Conservation (phyloP, 2,113 vertebrate species). For the Prolemur simus region DNA sequence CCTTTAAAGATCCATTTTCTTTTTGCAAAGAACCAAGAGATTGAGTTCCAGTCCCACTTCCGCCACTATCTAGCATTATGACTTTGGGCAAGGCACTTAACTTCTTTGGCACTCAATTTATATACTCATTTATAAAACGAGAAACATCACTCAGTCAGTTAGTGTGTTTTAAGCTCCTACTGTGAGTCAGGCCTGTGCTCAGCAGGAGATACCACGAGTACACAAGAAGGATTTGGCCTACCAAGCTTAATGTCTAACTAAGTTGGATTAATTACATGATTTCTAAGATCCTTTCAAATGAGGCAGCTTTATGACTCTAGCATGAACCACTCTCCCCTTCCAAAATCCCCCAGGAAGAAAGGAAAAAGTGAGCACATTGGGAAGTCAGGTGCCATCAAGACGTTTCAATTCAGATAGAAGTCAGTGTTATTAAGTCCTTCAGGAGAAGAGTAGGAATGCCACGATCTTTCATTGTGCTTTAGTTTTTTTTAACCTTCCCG, state of each 20-base stretch:
- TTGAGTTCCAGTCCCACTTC: not conserved
- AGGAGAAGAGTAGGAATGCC: not conserved
- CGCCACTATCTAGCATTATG: not conserved
- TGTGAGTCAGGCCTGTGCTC: not conserved
- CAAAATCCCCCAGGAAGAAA: not conserved
- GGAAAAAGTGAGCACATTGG: not conserved
- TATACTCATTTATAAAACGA: not conserved
- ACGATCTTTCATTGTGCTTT: not conserved
- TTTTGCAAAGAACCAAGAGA: not conserved
- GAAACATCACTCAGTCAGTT: not conserved
- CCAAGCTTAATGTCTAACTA: not conserved
- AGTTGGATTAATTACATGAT: not conserved
- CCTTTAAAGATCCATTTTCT: not conserved
- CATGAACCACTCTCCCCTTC: not conserved
- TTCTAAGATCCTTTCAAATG: not conserved
- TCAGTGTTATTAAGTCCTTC: not conserved
- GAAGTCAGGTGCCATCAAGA: not conserved
- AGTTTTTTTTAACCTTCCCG: not conserved
- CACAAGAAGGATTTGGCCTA: not conserved
- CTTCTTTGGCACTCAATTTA: not conserved
- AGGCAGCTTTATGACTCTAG: not conserved
- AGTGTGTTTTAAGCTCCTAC: not conserved
- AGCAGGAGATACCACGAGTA: not conserved
- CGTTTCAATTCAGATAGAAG: not conserved
- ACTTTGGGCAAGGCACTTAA: not conserved